These are phyloP conservation scores for Yponomeuta evonymella DNA, from an alignment of 2,888 invertebrate genomes.

Conservation along the genomic window DNA sequence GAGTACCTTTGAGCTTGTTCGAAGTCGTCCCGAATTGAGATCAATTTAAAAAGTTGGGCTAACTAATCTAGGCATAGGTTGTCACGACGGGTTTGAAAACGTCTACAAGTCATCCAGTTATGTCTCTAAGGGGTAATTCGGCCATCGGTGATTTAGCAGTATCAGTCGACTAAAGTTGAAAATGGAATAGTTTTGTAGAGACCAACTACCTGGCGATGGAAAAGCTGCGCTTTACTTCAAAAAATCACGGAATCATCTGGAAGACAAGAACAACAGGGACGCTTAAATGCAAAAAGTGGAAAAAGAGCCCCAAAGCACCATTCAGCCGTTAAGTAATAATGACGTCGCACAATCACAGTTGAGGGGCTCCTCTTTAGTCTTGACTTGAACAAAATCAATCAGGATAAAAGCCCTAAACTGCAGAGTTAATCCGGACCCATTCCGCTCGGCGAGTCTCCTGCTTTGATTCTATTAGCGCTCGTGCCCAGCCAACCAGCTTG, in stretches of 20 bases:
- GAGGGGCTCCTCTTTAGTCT: conserved; percentile 1
- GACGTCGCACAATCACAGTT: neutral
- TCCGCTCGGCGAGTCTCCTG: neutral
- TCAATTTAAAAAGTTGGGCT: neutral
- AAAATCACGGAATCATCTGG: too few relatives aligned
- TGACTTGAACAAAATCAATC: neutral
- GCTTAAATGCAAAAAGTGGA: neutral
- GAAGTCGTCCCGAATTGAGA: neutral
- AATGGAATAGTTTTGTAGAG: too few relatives aligned
- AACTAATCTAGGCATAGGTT: too few relatives aligned
- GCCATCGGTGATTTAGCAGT: too few relatives aligned
- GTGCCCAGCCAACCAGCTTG: neutral
- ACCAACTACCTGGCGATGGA: too few relatives aligned
- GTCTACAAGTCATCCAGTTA: too few relatives aligned
- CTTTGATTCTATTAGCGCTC: neutral
- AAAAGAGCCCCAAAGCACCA: neutral
- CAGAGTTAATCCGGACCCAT: neutral
- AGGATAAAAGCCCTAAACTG: neutral
- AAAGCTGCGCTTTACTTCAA: too few relatives aligned
- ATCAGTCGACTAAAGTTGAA: too few relatives aligned
- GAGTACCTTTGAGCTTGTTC: neutral
- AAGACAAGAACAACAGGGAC: neutral
- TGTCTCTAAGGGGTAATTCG: too few relatives aligned
- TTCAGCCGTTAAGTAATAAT: neutral
- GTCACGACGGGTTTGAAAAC: too few relatives aligned